Evolutionary conservation across 2,113 vertebrate species (phyloP).

Genomic region (Amia ocellicauda): DNA sequence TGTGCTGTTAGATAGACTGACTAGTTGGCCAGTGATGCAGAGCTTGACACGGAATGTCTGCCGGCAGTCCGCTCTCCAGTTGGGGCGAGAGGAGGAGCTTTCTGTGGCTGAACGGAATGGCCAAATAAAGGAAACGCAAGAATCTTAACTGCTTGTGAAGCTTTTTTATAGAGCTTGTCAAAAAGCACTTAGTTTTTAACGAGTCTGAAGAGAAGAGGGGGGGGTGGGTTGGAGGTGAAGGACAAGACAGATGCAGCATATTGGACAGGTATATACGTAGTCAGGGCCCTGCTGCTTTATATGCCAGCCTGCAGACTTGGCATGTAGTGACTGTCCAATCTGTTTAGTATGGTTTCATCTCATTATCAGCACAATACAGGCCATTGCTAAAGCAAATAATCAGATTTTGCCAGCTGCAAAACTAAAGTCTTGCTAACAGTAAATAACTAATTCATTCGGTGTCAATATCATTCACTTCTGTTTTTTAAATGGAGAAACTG

Average conservation of each 20-base stretch:
- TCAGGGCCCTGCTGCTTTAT: neutral
- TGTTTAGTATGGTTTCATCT: constrained; percentile 17
- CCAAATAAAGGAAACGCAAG: constrained; percentile 56
- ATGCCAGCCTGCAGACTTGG: constrained; percentile 28
- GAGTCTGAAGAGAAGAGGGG: constrained; percentile 38
- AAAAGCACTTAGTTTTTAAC: constrained; percentile 56
- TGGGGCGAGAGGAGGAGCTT: constrained; percentile 30
- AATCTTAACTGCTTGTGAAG: constrained; percentile 57
- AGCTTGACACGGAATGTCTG: constrained; percentile 63
- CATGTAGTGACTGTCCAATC: constrained; percentile 15
- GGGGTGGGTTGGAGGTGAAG: constrained; percentile 15
- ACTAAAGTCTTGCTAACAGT: neutral
- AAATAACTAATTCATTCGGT: constrained; percentile 5
- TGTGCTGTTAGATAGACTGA: constrained; percentile 54
- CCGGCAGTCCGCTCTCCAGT: constrained; percentile 42
- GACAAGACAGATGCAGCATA: neutral
- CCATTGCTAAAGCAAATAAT: constrained; percentile 20
- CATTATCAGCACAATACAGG: constrained; percentile 23
- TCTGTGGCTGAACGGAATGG: constrained; percentile 24
- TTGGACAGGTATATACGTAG: constrained; percentile 26
- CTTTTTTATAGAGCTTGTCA: constrained; percentile 63
- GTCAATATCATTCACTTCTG: constrained; percentile 5
- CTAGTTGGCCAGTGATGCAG: constrained; percentile 54
- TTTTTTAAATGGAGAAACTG: too few relatives aligned
- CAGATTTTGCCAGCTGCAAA: constrained; percentile 20